phyloP scores from a whole-genome alignment of 2,797 vertebrate genomes.

The Todus mexicanus region DNA sequence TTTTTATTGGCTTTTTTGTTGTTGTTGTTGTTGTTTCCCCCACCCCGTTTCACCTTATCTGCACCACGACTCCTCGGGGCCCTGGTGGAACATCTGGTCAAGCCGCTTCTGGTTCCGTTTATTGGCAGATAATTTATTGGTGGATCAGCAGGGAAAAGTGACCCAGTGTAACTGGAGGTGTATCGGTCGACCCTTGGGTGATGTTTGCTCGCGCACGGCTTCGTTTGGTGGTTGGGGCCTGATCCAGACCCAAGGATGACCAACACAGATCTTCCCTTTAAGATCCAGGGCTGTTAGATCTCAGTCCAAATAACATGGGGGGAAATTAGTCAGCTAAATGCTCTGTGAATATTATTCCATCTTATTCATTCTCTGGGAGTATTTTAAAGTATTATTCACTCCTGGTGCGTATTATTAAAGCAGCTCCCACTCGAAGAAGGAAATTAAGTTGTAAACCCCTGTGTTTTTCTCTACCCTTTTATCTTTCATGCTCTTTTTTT shows the following conservation, averaged over 20 bases:
- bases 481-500: background rate
- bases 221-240: background rate
- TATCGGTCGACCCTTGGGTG: background rate
- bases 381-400: constrained; percentile 18
- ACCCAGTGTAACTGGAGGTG: background rate
- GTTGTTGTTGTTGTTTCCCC: too few species aligned
- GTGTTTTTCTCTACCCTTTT: background rate
- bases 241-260: background rate
- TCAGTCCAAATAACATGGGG: background rate
- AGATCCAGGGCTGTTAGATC: background rate
- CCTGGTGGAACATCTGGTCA: background rate
- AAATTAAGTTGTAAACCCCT: background rate
- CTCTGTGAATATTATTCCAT: background rate
- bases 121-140: constrained; percentile 19
- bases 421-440: background rate
- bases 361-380: constrained; percentile 37
- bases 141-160: background rate
- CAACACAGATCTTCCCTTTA: background rate
- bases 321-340: constrained; percentile 26
- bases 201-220: background rate
- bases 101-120: constrained; percentile 17
- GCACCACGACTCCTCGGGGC: background rate
- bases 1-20: background rate
- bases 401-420: background rate
- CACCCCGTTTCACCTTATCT: background rate